A percentile compares a stretch with the other conserved stretches of the same genome.
These are phyloP conservation scores for Leptinotarsa peninsularis DNA, from an alignment of 2,888 invertebrate genomes.

Conservation along the genomic window DNA sequence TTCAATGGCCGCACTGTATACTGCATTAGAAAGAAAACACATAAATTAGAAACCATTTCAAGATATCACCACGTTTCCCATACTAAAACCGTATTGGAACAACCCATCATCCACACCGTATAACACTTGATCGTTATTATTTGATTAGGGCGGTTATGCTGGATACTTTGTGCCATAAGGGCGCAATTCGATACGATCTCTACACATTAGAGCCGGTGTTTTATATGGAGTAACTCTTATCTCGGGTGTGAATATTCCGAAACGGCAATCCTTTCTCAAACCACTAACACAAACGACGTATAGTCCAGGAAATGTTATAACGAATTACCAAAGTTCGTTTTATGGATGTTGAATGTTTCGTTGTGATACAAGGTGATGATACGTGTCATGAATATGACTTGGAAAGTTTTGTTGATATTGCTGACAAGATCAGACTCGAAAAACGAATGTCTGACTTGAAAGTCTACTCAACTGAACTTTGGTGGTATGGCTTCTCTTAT, in stretches of 20 bases:
- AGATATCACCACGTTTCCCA: not conserved
- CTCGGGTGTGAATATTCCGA: slow-evolving; percentile 38
- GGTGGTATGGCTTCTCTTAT: too few relatives aligned
- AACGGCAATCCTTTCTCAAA: slow-evolving; percentile 36
- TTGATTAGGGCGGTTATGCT: slow-evolving; percentile 45
- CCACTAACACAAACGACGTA: slow-evolving; percentile 28
- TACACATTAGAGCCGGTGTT: slow-evolving; percentile 46
- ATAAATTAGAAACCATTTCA: not conserved
- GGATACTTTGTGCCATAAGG: slow-evolving; percentile 35
- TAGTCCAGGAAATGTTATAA: not conserved
- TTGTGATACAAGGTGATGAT: not conserved
- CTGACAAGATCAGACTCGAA: too few relatives aligned
- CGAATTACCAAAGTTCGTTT: not conserved
- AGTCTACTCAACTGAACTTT: too few relatives aligned
- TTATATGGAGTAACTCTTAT: slow-evolving; percentile 35
- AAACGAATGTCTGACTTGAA: too few relatives aligned
- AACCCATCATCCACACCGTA: slow-evolving; percentile 45
- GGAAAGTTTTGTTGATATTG: too few relatives aligned
- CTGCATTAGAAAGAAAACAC: too few relatives aligned
- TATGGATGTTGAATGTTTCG: not conserved
- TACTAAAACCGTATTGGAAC: slow-evolving; percentile 8
- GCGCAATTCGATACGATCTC: slow-evolving; percentile 45
- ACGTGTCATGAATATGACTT: too few relatives aligned
- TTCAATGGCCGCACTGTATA: too few relatives aligned
- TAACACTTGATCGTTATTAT: slow-evolving; percentile 48